Percentiles rank a stretch among this genome's conserved stretches.
Evolutionary conservation across 2,797 vertebrate genomes (phyloP).

Genomic region (Cryptoblepharus egeriae): DNA sequence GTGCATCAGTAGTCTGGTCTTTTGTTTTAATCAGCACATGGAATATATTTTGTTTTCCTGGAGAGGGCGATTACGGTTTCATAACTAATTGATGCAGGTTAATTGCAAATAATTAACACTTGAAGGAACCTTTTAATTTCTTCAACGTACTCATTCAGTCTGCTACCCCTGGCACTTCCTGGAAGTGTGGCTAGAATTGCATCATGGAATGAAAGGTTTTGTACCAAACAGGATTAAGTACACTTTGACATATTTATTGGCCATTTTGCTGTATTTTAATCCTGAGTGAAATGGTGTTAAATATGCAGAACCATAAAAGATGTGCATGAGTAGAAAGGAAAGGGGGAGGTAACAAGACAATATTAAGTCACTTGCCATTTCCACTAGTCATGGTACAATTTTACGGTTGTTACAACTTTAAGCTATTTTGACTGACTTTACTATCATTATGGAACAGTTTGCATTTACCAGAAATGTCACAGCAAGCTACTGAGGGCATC

Average conservation of each 20-base stretch:
- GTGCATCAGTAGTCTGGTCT: constrained; percentile 10
- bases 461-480: not conserved
- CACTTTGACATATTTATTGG: constrained; percentile 67
- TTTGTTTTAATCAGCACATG: constrained; percentile 65
- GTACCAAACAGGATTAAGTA: constrained; percentile 80
- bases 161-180: constrained; percentile 51
- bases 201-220: constrained; percentile 77
- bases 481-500: not conserved
- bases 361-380: constrained; percentile 39
- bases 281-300: constrained; percentile 55
- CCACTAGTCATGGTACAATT: not conserved
- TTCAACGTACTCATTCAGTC: constrained; percentile 61
- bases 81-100: constrained; percentile 73
- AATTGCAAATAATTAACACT: constrained; percentile 75
- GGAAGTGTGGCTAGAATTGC: constrained; percentile 73
- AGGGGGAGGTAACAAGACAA: constrained; percentile 40
- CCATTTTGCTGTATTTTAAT: constrained; percentile 65
- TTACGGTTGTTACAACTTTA: not conserved
- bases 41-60: constrained; percentile 70
- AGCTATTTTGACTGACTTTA: not conserved
- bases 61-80: constrained; percentile 70
- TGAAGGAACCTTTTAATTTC: constrained; percentile 69
- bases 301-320: constrained; percentile 40
- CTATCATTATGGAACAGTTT: not conserved
- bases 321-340: not conserved